Conservation (phyloP, 2,113 vertebrate species). For the Pagrus major region DNA sequence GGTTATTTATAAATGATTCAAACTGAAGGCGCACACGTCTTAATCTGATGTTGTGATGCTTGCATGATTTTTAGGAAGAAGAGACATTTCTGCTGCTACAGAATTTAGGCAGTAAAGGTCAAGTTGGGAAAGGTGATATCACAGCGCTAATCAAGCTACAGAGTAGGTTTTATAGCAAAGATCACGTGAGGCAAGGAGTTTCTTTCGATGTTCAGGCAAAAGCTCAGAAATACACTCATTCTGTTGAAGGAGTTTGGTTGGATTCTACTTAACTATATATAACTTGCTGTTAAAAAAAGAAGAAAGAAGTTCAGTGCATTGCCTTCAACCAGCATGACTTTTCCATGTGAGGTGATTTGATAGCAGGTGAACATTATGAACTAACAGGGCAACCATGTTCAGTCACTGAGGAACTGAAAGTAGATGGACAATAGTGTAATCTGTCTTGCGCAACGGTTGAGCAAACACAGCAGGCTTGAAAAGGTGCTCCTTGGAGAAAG, state of each 20-base stretch:
- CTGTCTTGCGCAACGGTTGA: constrained; percentile 52
- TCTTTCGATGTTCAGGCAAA: constrained; percentile 31
- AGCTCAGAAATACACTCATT: constrained; percentile 22
- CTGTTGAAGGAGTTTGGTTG: background rate
- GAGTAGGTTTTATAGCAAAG: constrained; percentile 5
- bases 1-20: constrained; percentile 25
- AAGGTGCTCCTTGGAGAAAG: constrained; percentile 55
- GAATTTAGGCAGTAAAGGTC: constrained; percentile 10
- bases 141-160: constrained; percentile 13
- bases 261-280: constrained; percentile 1
- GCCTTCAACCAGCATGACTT: constrained; percentile 28
- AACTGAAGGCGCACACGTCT: constrained; percentile 31
- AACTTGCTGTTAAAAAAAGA: background rate
- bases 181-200: background rate
- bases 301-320: background rate
- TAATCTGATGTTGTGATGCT: constrained; percentile 16
- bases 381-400: constrained; percentile 25
- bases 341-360: constrained; percentile 19
- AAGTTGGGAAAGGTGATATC: constrained; percentile 9
- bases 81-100: constrained; percentile 6
- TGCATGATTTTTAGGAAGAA: constrained; percentile 3
- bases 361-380: constrained; percentile 14
- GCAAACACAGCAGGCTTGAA: constrained; percentile 46
- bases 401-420: constrained; percentile 11
- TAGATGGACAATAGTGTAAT: constrained; percentile 34